phyloP scores from a whole-genome alignment of 2,113 vertebrate genomes.

The Zosterops borbonicus region DNA sequence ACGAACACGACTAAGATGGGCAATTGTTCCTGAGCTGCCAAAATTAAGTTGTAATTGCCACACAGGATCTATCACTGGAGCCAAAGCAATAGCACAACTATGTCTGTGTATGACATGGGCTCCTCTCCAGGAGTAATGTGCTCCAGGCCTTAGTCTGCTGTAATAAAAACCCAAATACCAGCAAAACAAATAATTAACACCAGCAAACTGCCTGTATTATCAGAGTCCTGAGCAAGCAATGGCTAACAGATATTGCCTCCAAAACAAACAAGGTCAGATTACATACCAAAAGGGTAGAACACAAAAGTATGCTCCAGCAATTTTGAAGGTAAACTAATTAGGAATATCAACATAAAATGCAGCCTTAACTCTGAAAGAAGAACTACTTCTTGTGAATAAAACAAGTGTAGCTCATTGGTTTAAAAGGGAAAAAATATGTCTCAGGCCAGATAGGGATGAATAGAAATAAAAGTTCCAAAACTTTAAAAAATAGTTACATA shows the following conservation, averaged over 20 bases:
- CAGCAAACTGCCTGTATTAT: not conserved
- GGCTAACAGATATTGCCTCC: not conserved
- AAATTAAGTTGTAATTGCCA: not conserved
- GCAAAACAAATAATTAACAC: slow-evolving; percentile 1
- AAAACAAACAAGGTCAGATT: not conserved
- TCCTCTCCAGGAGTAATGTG: not conserved
- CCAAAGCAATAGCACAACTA: not conserved
- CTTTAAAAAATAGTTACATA: not conserved
- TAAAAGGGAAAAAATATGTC: not conserved
- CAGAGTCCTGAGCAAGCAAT: not conserved
- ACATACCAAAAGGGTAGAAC: not conserved
- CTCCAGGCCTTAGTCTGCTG: not conserved
- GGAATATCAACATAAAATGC: not conserved
- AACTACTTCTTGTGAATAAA: not conserved
- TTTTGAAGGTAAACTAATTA: not conserved
- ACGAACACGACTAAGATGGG: not conserved
- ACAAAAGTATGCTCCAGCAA: not conserved
- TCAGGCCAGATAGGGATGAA: not conserved
- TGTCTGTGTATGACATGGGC: not conserved
- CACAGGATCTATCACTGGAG: not conserved
- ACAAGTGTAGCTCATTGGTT: not conserved
- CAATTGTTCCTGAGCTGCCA: not conserved
- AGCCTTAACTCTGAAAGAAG: not conserved
- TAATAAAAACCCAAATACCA: not conserved
- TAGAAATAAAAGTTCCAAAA: not conserved